phyloP scores from a whole-genome alignment of 2,888 invertebrate genomes.

The Sceliomorpha sp. region DNA sequence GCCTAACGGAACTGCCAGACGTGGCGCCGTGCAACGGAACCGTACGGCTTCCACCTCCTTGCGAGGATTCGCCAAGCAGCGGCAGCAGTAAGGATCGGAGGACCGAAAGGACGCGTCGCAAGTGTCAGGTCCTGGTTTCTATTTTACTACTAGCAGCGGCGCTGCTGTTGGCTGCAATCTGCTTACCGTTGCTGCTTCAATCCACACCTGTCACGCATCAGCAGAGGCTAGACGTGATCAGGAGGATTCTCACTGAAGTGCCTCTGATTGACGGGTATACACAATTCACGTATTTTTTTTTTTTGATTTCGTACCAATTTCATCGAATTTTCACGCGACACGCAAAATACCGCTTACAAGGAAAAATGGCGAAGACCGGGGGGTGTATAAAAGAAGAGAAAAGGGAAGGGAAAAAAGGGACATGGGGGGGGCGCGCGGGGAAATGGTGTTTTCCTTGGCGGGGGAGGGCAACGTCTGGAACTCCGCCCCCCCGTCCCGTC shows the following conservation, averaged over 20 bases:
- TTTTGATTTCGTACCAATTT: background rate
- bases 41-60: slow-evolving; percentile 74
- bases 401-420: no score
- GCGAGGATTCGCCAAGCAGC: slow-evolving; percentile 78
- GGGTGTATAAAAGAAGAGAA: no score
- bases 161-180: slow-evolving; percentile 76
- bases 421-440: no score
- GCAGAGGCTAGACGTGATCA: slow-evolving; percentile 85
- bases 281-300: slow-evolving; percentile 5
- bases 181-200: slow-evolving; percentile 79
- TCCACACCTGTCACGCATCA: slow-evolving; percentile 81
- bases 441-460: no score
- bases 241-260: slow-evolving; percentile 85
- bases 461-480: no score
- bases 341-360: no score
- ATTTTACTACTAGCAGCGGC: slow-evolving; percentile 73
- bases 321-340: no score
- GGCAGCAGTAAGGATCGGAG: slow-evolving; percentile 77
- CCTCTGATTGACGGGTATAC: slow-evolving; percentile 89
- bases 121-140: slow-evolving; percentile 76
- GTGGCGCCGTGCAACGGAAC: slow-evolving; percentile 79
- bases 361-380: no score
- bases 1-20: slow-evolving; percentile 81
- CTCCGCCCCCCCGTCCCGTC: no score
- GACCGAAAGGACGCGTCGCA: slow-evolving; percentile 71